A percentile compares a stretch with the other conserved stretches of the same genome.
Conservation (phyloP, 2,888 invertebrate genomes). For the Nymphalis c-album region DNA sequence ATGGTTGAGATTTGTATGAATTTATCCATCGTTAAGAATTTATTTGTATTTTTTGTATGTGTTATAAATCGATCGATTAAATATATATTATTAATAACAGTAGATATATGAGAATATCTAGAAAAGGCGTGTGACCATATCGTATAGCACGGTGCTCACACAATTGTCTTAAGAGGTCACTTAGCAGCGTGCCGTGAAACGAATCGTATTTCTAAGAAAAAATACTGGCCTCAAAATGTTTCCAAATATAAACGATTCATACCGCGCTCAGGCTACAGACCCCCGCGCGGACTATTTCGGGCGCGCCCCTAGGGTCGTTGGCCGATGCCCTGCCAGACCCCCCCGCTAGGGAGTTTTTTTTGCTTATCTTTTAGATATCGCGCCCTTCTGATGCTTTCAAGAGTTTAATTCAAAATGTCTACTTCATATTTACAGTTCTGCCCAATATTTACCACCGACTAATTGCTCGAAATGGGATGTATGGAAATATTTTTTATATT, state of each 20-base stretch:
- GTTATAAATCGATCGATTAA: not conserved
- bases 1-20: too few species aligned
- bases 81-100: not conserved
- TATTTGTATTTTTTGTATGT: not conserved
- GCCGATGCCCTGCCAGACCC: constrained; percentile 43
- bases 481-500: too few species aligned
- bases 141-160: not conserved
- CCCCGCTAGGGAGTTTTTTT: constrained; percentile 45
- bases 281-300: constrained; percentile 59
- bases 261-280: constrained; percentile 41
- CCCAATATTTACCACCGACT: not conserved
- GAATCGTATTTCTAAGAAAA: constrained; percentile 27
- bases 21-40: too few species aligned
- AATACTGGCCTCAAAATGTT: constrained; percentile 38
- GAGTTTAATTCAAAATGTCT: constrained; percentile 10
- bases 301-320: constrained; percentile 59
- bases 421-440: constrained; percentile 2
- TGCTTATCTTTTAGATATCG: constrained; percentile 43
- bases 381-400: constrained; percentile 35
- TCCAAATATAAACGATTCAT: constrained; percentile 38
- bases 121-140: not conserved
- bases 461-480: too few species aligned
- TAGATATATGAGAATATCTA: not conserved
- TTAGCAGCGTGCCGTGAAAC: constrained; percentile 9
- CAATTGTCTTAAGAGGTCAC: constrained; percentile 27